Percentiles rank a stretch among this genome's conserved stretches.
These are phyloP conservation scores for Rhagonycha lutea DNA, from an alignment of 2,888 invertebrate species.

Conservation along the genomic window DNA sequence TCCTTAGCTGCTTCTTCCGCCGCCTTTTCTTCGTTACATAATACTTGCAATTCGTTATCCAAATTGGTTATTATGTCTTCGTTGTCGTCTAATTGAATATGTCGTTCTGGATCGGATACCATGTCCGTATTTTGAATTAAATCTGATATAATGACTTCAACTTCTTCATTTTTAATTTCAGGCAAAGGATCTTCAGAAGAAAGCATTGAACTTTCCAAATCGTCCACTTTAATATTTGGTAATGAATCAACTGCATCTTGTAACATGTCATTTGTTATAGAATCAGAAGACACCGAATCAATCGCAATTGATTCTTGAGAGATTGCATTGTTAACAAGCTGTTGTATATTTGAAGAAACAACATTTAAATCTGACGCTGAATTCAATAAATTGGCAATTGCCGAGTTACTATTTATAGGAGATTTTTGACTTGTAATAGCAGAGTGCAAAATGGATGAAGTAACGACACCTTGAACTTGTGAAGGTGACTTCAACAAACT, in stretches of 20 bases:
- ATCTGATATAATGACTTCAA: constrained; percentile 60
- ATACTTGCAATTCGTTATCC: constrained; percentile 48
- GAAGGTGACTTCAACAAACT: constrained; percentile 78
- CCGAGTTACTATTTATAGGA: constrained; percentile 51
- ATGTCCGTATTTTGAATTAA: constrained; percentile 59
- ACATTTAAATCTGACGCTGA: constrained; percentile 44
- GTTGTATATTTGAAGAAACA: constrained; percentile 58
- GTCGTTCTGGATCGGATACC: constrained; percentile 53
- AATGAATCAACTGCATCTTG: constrained; percentile 46
- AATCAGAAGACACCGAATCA: constrained; percentile 36
- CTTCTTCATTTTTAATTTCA: constrained; percentile 60
- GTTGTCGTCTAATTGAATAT: constrained; percentile 50
- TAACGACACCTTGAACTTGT: constrained; percentile 54
- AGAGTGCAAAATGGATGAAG: constrained; percentile 53
- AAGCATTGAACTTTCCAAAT: constrained; percentile 55
- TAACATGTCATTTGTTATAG: constrained; percentile 32
- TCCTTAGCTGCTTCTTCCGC: constrained; percentile 38
- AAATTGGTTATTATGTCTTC: constrained; percentile 53
- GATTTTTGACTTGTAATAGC: constrained; percentile 54
- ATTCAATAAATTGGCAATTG: constrained; percentile 61
- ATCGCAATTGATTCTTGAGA: constrained; percentile 32
- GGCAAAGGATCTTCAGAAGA: constrained; percentile 56
- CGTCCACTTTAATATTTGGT: constrained; percentile 52
- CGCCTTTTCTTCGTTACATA: constrained; percentile 46
- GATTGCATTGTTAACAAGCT: constrained; percentile 57